Evolutionary conservation across 2,888 invertebrate species (phyloP).

Genomic region (Dendrolimus houi): DNA sequence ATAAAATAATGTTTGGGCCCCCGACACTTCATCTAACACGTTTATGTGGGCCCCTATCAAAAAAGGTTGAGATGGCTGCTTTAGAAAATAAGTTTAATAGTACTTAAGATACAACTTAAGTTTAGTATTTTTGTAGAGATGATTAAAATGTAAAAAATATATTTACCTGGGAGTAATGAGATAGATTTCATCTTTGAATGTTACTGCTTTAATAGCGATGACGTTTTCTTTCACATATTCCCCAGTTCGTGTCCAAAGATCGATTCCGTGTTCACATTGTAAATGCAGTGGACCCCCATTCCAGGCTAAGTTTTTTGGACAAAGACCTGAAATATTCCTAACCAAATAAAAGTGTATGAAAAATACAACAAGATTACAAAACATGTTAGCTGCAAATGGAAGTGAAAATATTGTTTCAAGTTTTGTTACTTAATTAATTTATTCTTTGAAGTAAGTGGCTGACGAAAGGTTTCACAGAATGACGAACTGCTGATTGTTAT

Average conservation of each 20-base stretch:
- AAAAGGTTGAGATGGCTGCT: too few species aligned
- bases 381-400: not conserved
- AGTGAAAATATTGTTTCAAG: not conserved
- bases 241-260: conserved; percentile 67
- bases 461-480: not conserved
- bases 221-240: conserved; percentile 75
- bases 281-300: conserved; percentile 56
- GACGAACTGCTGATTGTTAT: not conserved
- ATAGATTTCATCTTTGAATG: conserved; percentile 72
- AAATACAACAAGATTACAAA: not conserved
- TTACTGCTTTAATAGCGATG: conserved; percentile 76
- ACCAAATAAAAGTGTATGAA: not conserved
- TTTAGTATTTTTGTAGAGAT: too few species aligned
- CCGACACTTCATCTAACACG: too few species aligned
- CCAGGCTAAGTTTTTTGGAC: conserved; percentile 55
- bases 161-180: conserved; percentile 75
- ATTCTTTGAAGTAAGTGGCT: not conserved
- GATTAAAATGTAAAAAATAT: too few species aligned
- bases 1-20: too few species aligned
- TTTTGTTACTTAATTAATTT: not conserved
- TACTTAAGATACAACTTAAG: too few species aligned
- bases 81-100: too few species aligned
- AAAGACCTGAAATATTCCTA: conserved; percentile 14
- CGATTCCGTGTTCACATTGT: conserved; percentile 62
- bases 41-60: too few species aligned